Conservation (phyloP, 2,888 invertebrate genomes). For the Arge pagana region DNA sequence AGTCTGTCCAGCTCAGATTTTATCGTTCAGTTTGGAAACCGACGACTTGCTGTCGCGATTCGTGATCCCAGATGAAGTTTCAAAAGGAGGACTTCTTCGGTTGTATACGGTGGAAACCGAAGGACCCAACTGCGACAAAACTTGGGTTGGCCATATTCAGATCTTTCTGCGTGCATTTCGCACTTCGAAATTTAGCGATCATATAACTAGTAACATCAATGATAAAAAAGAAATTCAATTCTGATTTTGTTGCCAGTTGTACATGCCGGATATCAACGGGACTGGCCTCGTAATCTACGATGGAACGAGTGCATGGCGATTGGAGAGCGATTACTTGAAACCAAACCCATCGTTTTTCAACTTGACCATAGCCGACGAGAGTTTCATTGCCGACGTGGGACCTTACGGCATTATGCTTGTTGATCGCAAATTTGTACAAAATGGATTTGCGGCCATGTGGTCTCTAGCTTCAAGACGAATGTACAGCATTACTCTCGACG, state of each 20-base stretch:
- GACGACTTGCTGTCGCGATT: constrained; percentile 44
- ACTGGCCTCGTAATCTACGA: not conserved
- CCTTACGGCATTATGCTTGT: not conserved
- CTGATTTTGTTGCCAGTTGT: constrained; percentile 33
- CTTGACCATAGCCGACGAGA: not conserved
- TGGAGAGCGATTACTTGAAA: not conserved
- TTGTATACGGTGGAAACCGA: not conserved
- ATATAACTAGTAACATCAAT: not conserved
- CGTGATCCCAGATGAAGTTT: constrained; percentile 31
- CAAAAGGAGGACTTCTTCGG: constrained; percentile 12
- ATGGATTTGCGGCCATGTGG: not conserved
- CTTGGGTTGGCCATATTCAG: not conserved
- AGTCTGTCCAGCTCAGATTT: constrained; percentile 72
- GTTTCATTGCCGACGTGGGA: not conserved
- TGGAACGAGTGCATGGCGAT: not conserved
- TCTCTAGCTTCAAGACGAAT: not conserved
- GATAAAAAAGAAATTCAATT: too few relatives aligned
- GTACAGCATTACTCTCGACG: not conserved
- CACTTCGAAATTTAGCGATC: too few relatives aligned
- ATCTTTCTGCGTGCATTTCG: too few relatives aligned
- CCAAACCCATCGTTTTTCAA: not conserved
- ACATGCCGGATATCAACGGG: constrained; percentile 10
- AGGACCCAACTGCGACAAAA: not conserved
- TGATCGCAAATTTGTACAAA: not conserved
- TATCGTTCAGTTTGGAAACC: constrained; percentile 71